phyloP scores from a whole-genome alignment of 2,888 invertebrate species.

The Trachelus troglodyta region DNA sequence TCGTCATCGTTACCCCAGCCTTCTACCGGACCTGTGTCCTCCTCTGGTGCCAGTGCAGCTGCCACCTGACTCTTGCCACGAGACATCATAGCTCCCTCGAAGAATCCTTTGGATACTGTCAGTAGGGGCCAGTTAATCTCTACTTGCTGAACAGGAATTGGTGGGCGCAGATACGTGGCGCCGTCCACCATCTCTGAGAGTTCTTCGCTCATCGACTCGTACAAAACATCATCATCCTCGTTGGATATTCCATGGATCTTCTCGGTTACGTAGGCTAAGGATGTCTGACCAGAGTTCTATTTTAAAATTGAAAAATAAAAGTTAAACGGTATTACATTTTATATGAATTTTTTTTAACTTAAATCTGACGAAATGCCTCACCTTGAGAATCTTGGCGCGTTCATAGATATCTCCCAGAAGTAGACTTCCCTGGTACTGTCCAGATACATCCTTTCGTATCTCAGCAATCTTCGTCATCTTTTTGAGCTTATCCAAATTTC shows the following conservation, averaged over 20 bases:
- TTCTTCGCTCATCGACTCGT: slow-evolving; percentile 74
- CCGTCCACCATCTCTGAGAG: slow-evolving; percentile 80
- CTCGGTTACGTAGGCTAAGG: slow-evolving; percentile 94
- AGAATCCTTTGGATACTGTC: slow-evolving; percentile 85
- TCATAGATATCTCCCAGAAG: slow-evolving; percentile 92
- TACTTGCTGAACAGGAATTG: slow-evolving; percentile 88
- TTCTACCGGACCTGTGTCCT: slow-evolving; percentile 71
- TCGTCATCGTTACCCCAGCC: slow-evolving; percentile 84
- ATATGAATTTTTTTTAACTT: neutral
- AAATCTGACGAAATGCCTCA: slow-evolving; percentile 21
- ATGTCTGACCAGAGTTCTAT: slow-evolving; percentile 72
- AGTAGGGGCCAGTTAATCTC: slow-evolving; percentile 98
- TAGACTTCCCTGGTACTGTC: slow-evolving; percentile 96
- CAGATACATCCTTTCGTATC: slow-evolving; percentile 95
- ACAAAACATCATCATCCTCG: slow-evolving; percentile 78
- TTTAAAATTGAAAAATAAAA: slow-evolving; percentile 24
- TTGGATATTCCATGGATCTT: slow-evolving; percentile 89
- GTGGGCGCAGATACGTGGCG: slow-evolving; percentile 85
- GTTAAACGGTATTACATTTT: slow-evolving; percentile 9
- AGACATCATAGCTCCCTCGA: slow-evolving; percentile 72
- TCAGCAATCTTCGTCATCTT: slow-evolving; percentile 99
- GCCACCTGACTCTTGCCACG: slow-evolving; percentile 65
- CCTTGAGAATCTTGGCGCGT: slow-evolving; percentile 84
- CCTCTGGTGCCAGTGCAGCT: slow-evolving; percentile 71
- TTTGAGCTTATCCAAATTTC: slow-evolving; percentile 94